Conservation (phyloP, 2,888 invertebrate species). For the Machimus rusticus region DNA sequence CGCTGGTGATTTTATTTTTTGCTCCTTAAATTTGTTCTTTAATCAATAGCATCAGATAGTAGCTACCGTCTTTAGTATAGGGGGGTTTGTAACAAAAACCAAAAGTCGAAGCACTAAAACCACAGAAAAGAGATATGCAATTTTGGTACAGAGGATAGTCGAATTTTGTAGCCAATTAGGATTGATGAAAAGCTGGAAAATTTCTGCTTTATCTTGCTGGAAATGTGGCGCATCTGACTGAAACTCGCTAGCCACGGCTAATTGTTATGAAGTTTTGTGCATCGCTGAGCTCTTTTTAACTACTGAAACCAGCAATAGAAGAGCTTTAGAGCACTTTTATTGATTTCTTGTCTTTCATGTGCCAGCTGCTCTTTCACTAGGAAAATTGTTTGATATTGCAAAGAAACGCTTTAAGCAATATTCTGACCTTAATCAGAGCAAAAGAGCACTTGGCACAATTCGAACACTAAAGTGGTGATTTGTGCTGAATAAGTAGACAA, state of each 20-base stretch:
- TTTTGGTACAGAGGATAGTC: background rate
- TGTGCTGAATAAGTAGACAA: background rate
- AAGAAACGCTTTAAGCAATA: background rate
- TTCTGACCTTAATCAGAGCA: background rate
- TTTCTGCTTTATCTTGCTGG: background rate
- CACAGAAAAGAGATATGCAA: background rate
- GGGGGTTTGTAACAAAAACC: background rate
- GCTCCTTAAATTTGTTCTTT: background rate
- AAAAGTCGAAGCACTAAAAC: background rate
- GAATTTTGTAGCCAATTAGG: background rate
- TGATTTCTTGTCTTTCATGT: background rate
- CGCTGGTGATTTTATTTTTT: background rate
- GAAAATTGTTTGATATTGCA: background rate
- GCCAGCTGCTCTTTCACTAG: background rate
- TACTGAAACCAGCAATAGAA: background rate
- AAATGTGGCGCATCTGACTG: background rate
- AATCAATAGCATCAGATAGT: background rate
- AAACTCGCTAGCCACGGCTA: background rate
- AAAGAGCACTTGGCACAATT: background rate
- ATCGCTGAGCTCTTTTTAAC: background rate
- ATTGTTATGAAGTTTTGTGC: background rate
- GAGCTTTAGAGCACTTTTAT: background rate
- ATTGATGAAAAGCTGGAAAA: background rate
- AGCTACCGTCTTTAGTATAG: background rate
- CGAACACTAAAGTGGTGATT: background rate